These are phyloP conservation scores for Drosophila leonis DNA, from an alignment of 2,888 invertebrate genomes.

Conservation along the genomic window DNA sequence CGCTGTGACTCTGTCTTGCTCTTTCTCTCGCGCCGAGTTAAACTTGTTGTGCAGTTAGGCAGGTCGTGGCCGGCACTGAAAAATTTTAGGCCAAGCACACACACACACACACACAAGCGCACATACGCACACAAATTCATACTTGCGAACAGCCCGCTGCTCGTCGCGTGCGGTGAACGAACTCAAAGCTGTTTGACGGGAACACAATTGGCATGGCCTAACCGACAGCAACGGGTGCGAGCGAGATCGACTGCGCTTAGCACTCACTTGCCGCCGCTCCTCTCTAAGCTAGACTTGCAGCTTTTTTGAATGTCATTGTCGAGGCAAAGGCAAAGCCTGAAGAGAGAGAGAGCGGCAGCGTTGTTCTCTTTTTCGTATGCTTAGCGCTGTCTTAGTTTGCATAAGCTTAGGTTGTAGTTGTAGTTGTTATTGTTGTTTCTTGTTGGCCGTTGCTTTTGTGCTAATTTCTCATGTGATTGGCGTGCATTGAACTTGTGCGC, in stretches of 20 bases:
- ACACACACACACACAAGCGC: slow-evolving; percentile 20
- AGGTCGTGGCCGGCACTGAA: slow-evolving; percentile 63
- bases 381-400: slow-evolving; percentile 58
- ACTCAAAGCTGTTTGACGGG: slow-evolving; percentile 85
- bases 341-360: slow-evolving; percentile 11
- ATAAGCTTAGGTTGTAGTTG: slow-evolving; percentile 61
- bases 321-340: slow-evolving; percentile 39
- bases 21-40: slow-evolving; percentile 12
- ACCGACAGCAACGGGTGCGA: slow-evolving; percentile 10
- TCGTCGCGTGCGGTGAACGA: slow-evolving; percentile 83
- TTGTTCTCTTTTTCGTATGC: slow-evolving; percentile 34
- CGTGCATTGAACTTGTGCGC: slow-evolving; percentile 78
- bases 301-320: slow-evolving; percentile 81
- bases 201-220: slow-evolving; percentile 62
- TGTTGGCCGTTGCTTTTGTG: slow-evolving; percentile 57
- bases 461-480: slow-evolving; percentile 74
- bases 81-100: slow-evolving; percentile 72
- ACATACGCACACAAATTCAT: slow-evolving; percentile 4
- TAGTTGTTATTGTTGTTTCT: slow-evolving; percentile 16
- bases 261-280: slow-evolving; percentile 28
- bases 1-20: neutral
- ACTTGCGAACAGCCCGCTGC: slow-evolving; percentile 24
- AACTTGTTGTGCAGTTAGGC: slow-evolving; percentile 77
- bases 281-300: slow-evolving; percentile 71
- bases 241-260: slow-evolving; percentile 19